A percentile compares a stretch with the other conserved stretches of the same genome.
Conservation (phyloP, 2,797 vertebrate genomes). For the Craterocephalus amniculus region DNA sequence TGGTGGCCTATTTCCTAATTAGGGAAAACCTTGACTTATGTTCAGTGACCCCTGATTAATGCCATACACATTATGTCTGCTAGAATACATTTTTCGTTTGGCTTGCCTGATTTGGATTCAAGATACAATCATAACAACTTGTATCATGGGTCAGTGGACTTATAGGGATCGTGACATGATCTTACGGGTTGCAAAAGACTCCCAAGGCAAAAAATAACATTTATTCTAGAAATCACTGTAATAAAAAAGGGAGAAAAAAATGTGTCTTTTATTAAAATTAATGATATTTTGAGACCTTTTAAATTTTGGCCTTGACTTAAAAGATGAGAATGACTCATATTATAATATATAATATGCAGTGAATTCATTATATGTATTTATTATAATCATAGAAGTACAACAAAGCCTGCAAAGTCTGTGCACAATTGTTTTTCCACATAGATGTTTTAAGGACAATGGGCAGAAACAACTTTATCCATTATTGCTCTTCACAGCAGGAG, state of each 20-base stretch:
- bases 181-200: neutral
- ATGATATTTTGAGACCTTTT: too few species aligned
- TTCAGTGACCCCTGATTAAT: neutral
- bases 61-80: neutral
- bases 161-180: neutral
- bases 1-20: slow-evolving; percentile 17
- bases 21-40: slow-evolving; percentile 15
- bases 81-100: neutral
- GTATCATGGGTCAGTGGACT: neutral
- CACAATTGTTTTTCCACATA: too few species aligned
- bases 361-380: too few species aligned
- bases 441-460: too few species aligned
- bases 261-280: neutral
- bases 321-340: too few species aligned
- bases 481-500: too few species aligned
- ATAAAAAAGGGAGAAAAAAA: neutral
- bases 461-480: too few species aligned
- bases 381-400: too few species aligned
- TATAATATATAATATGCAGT: too few species aligned
- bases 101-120: neutral
- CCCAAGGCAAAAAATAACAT: neutral
- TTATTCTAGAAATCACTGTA: neutral
- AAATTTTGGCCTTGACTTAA: too few species aligned
- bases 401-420: too few species aligned
- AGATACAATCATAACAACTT: neutral